Evolutionary conservation across 2,113 vertebrate species (phyloP), one percentile per base, ranked within the genome.

Genomic region (Eolophus roseicapilla): DNA sequence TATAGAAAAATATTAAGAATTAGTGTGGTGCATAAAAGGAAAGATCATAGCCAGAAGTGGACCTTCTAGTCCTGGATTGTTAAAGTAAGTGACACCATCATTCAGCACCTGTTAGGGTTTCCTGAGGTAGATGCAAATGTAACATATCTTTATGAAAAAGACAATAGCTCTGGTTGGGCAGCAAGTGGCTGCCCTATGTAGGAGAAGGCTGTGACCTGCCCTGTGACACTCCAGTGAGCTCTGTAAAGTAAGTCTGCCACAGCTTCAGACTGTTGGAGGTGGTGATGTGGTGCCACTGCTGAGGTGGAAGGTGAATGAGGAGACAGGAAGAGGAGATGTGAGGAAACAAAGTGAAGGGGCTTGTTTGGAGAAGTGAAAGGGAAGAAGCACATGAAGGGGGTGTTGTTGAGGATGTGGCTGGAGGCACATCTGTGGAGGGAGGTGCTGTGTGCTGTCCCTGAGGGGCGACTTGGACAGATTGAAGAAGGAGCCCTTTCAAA

Each of bases 251-350:
- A 57, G 55, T 39, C 55, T 7, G 1, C 33, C 57, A 9, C 4
- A 1, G 31, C 31, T 17, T 35, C 52, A 59, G 35, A 37, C 73
- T 41, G n/a, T 57, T 50, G 13, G 62, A 59, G 52, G 43, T 7
- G n/a, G 12, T 2, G 3, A 35, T 0, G 6, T 10, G 49, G 21
- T 3, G 2, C 21, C 13, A 18, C 43, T 6, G 16, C 47, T 29
- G 57, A 23, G 49, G 49, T 13, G 3, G 59, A 63, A 44, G 21
- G 13, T 0, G 5, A 1, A 5, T 17, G 59, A 33, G 49, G 50
- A 17, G 53, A 17, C 2, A 17, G 24, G 19, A 37, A 23, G 37
- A 14, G 46, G 14, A 70, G 14, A 28, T 3, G 5, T 21, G 63
- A 62, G 33, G 74, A 12, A 4, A 87, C 43, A 41, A 35, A 13